These are phyloP conservation scores for Macrotis lagotis DNA, from an alignment of 2,113 vertebrate genomes.

Conservation along the genomic window DNA sequence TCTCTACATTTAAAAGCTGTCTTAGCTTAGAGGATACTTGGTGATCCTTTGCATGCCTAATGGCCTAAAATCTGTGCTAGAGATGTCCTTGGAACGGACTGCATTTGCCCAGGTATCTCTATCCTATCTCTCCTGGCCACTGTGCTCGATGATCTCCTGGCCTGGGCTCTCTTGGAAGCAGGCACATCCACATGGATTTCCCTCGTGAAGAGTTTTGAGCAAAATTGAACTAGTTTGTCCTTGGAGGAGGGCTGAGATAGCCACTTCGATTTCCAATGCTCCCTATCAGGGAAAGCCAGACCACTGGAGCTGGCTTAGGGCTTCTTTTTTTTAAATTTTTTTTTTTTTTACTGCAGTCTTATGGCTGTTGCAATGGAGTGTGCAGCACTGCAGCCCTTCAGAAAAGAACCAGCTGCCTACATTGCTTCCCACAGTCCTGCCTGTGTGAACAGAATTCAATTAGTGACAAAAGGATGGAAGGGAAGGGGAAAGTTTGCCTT, in stretches of 20 bases:
- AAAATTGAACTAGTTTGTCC: not conserved
- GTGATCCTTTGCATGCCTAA: conserved; percentile 51
- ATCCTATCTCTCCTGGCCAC: not conserved
- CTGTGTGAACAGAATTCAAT: conserved; percentile 45
- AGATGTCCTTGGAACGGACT: conserved; percentile 36
- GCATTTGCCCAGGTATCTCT: conserved; percentile 43
- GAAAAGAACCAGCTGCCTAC: conserved; percentile 19
- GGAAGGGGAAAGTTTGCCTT: not conserved
- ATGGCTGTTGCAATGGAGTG: not conserved
- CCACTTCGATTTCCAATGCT: conserved; percentile 23
- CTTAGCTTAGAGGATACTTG: not conserved
- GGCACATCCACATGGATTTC: not conserved
- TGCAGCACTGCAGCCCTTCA: conserved; percentile 54
- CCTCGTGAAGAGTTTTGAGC: not conserved
- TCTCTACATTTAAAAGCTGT: conserved; percentile 50
- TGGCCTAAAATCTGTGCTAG: conserved; percentile 31
- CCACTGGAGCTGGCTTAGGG: conserved; percentile 43
- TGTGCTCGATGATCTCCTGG: not conserved
- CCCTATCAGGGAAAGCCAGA: conserved; percentile 46
- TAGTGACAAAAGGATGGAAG: not conserved
- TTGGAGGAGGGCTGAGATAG: not conserved
- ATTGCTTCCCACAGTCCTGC: not conserved
- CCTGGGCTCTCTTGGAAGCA: not conserved
- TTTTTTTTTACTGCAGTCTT: conserved; percentile 51
- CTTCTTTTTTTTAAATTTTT: not conserved